Evolutionary conservation across 2,888 invertebrate species (phyloP), one percentile per base, ranked within the genome.

Genomic region (Trachelus tabidus): DNA sequence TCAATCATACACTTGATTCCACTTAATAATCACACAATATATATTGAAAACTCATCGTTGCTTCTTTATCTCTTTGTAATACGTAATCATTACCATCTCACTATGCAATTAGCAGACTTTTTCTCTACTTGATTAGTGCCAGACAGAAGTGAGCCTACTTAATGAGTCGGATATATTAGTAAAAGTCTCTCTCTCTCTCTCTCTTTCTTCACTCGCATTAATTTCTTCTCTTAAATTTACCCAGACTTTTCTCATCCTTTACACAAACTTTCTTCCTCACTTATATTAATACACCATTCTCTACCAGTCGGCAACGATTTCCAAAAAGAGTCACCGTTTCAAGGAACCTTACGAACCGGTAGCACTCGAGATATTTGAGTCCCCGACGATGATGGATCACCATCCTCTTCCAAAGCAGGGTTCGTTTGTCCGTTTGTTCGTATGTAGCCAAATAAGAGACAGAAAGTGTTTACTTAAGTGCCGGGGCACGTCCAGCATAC

Each of bases 401-500:
- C 79, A 31, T 34, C 74, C 79, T 82, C 82, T 71, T 11, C 73
- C 56, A 76, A 76, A 68, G 76, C 56, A 84, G 81, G 83, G 77
- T 69, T 74, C 74, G 76, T 75, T 74, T 77, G 30, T 78, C 76
- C 77, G 79, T 80, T 80, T 77, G 79, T 77, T 75, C 81, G 78
- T 81, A 84, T 85, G 84, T 85, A 85, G 81, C 84, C 85, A 87
- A 87, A 87, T 85, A 84, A 81, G 75, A 69, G 80, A 75, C 80
- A 80, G 77, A 79, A 81, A 77, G 79, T 88, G 85, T 88, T 88
- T 89, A 82, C 81, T 87, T 84, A 85, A 84, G 85, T 80, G 83
- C 81, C 82, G 79, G 83, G 81, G 84, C 88, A 89, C 88, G 87
- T 87, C 76, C 84, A 78, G 82, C 79, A 80, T 73, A 76, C 76